These are phyloP conservation scores for Erpornis zantholeuca DNA, from an alignment of 2,113 vertebrate species.

Conservation along the genomic window DNA sequence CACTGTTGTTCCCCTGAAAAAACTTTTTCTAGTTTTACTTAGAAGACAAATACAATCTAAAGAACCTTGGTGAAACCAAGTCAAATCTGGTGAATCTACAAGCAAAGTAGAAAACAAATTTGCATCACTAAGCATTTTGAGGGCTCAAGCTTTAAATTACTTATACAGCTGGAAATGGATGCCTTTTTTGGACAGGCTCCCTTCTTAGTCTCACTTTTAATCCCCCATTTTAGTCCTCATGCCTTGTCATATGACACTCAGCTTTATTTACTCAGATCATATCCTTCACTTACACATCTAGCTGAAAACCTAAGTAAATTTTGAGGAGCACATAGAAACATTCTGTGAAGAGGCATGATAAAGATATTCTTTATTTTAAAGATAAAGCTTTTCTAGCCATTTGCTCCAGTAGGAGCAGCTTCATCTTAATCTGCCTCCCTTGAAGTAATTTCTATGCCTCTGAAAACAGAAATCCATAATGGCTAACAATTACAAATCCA, in stretches of 20 bases:
- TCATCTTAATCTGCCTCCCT: not conserved
- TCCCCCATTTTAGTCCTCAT: not conserved
- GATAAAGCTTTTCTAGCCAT: not conserved
- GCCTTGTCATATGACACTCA: constrained; percentile 11
- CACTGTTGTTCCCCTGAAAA: not conserved
- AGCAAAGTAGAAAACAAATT: not conserved
- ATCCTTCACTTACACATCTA: not conserved
- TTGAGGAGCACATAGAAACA: not conserved
- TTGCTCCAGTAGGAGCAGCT: not conserved
- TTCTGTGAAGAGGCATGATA: not conserved
- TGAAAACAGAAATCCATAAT: not conserved
- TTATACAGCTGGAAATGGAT: constrained; percentile 1
- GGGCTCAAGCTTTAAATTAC: not conserved
- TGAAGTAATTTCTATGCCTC: not conserved
- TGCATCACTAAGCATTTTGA: not conserved
- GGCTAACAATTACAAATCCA: not conserved
- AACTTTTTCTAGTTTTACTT: not conserved
- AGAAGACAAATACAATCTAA: not conserved
- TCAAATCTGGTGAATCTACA: not conserved
- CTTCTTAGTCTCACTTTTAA: constrained; percentile 10
- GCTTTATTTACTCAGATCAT: not conserved
- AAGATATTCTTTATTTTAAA: not conserved
- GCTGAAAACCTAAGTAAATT: not conserved
- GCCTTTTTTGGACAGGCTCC: not conserved
- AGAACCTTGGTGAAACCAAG: not conserved